Evolutionary conservation across 92 coral and sea anemone genomes (phyloP).

Genomic region (Parazoanthus darwini): DNA sequence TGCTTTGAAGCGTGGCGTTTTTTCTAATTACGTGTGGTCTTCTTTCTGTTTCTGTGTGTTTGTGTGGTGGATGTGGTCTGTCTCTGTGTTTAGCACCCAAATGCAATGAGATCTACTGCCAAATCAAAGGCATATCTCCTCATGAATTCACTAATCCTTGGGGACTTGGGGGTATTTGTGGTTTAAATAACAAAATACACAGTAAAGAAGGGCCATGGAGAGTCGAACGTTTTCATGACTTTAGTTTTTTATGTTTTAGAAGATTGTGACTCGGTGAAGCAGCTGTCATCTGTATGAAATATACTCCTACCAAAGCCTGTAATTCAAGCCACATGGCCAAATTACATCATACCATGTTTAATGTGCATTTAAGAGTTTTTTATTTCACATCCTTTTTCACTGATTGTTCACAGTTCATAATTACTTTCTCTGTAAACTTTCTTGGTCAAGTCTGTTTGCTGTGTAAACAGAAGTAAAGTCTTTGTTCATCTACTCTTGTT

Average conservation of each 20-base stretch:
- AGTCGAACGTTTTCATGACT: not conserved
- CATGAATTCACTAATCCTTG: conserved; percentile 19
- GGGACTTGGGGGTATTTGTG: conserved; percentile 20
- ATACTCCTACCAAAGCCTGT: conserved; percentile 1
- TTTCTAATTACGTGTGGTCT: not conserved
- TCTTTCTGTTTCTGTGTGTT: not conserved
- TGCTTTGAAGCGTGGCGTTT: not conserved
- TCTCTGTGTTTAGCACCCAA: conserved; percentile 6
- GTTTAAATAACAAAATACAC: conserved; percentile 13
- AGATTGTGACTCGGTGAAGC: not conserved
- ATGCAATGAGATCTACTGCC: conserved; percentile 6
- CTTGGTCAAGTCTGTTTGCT: conserved; percentile 31
- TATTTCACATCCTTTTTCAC: conserved; percentile 16
- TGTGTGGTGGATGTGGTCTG: conserved; percentile 2
- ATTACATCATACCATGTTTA: not conserved
- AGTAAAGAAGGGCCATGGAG: not conserved
- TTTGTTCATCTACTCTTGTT: conserved; percentile 9
- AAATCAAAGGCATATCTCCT: conserved; percentile 34
- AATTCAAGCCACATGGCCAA: conserved; percentile 30
- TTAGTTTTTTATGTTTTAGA: not conserved
- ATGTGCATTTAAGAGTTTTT: not conserved
- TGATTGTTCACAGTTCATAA: conserved; percentile 19
- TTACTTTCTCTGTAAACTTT: conserved; percentile 33
- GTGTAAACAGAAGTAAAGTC: conserved; percentile 18
- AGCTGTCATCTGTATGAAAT: not conserved